Percentiles rank a stretch among this genome's conserved stretches.
phyloP scores from a whole-genome alignment of 2,113 vertebrate genomes.

The Corvus moneduloides region DNA sequence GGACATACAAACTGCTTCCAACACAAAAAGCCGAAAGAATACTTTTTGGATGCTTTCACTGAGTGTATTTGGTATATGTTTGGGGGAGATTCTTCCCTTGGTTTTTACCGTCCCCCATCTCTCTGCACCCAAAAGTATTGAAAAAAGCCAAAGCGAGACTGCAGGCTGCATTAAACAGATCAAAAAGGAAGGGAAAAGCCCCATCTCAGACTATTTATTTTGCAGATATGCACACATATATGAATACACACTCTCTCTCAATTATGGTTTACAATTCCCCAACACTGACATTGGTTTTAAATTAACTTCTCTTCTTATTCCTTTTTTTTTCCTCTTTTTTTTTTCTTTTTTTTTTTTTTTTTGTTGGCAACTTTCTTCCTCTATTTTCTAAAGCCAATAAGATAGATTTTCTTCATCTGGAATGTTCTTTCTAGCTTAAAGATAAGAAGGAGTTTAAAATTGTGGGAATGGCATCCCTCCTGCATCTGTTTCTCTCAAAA shows the following conservation, averaged over 20 bases:
- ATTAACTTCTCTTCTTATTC: conserved; percentile 73
- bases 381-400: conserved; percentile 78
- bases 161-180: conserved; percentile 13
- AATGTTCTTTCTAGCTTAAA: conserved; percentile 84
- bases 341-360: conserved; percentile 1
- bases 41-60: conserved; percentile 74
- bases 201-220: conserved; percentile 49
- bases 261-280: conserved; percentile 71
- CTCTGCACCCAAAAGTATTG: neutral
- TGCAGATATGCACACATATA: conserved; percentile 2
- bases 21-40: conserved; percentile 76
- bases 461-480: conserved; percentile 87
- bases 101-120: conserved; percentile 9
- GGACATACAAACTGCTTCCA: conserved; percentile 77
- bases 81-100: neutral
- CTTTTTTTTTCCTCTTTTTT: no score
- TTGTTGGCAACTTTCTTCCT: conserved; percentile 71
- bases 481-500: conserved; percentile 89
- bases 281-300: conserved; percentile 82
- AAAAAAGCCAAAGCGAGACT: neutral
- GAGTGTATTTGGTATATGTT: conserved; percentile 42
- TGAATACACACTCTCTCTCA: conserved; percentile 27
- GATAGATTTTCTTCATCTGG: conserved; percentile 81
- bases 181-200: conserved; percentile 36
- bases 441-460: conserved; percentile 88